Evolutionary conservation across 2,888 invertebrate genomes (phyloP), one percentile per base, ranked within the genome.

Genomic region (Catonia carolina): DNA sequence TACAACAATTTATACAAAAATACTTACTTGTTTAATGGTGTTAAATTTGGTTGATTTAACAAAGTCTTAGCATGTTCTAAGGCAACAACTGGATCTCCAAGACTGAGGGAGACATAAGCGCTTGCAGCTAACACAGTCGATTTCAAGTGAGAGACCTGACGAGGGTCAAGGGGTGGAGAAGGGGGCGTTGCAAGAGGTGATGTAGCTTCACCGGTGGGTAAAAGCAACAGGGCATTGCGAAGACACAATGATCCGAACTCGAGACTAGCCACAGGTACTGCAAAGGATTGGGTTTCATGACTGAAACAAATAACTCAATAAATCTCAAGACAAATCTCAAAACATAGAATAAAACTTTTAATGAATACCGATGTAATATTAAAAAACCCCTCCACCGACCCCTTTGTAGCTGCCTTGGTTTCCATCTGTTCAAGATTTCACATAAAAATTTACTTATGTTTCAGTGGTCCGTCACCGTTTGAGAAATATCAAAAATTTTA

Each of bases 161-260:
- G 55, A 20, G 64, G 61, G 51, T 60, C 53, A 14, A 62, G 37
- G 6, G 62, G 63, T 10, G 65, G 60, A 1, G 64, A 62, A 36
- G 61, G 64, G 8, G 64, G 61, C 2, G 58, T 48, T 12, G 31
- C n/a, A 12, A 53, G 22, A 12, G 45, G 20, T 6, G 14, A 22
- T 20, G n/a, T 62, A 47, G 8, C 58, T 56, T 17, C 59, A 51
- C 2, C 55, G 56, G 12, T 17, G 2, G 60, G 60, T 33, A 92
- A 73, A 52, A 91, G 74, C 7, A 81, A 77, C 31, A 85, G 74
- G 10, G 95, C 92, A 74, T 94, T 96, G 63, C 87, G 82, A 54
- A 96, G 74, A 73, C 95, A 95, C 22, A 94, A 74, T 1, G 85
- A 84, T 2, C 90, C 94, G 77, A 95, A 96, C 74, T 94, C 92